Evolutionary conservation across 1,140 invertebrate species (phyloP).

Genomic region (Lordiphosa mommai): DNA sequence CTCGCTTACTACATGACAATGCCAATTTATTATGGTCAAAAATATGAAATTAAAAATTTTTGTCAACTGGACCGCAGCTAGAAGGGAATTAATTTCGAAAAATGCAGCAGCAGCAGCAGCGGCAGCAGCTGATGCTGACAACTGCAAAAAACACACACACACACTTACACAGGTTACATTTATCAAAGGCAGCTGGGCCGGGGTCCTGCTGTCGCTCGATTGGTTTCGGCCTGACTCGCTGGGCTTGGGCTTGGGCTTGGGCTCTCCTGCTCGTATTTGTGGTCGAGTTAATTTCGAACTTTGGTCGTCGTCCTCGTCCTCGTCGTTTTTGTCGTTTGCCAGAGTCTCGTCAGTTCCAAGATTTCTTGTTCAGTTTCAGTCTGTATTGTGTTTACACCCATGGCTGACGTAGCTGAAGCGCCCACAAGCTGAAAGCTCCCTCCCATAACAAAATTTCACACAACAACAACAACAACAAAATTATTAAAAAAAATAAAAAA

Average conservation of each 20-base stretch:
- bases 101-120: too few species aligned
- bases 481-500: constrained; percentile 1
- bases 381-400: constrained; percentile 79
- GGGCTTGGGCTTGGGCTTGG: not conserved
- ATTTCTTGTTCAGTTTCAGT: constrained; percentile 69
- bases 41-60: constrained; percentile 29
- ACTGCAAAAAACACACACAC: not conserved
- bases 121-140: too few species aligned
- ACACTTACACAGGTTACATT: too few species aligned
- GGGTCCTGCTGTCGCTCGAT: constrained; percentile 4
- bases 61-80: not conserved
- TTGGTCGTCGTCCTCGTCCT: constrained; percentile 27
- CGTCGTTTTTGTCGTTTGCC: constrained; percentile 13
- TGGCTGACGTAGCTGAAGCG: constrained; percentile 74
- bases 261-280: constrained; percentile 43
- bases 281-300: constrained; percentile 67
- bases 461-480: constrained; percentile 14
- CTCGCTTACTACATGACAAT: constrained; percentile 44
- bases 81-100: too few species aligned
- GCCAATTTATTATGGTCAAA: constrained; percentile 60
- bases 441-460: constrained; percentile 28
- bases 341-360: constrained; percentile 26
- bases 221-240: not conserved
- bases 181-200: not conserved
- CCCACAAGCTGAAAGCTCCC: constrained; percentile 36